phyloP scores from a whole-genome alignment of 2,113 vertebrate genomes.

The Xiphophorus maculatus region DNA sequence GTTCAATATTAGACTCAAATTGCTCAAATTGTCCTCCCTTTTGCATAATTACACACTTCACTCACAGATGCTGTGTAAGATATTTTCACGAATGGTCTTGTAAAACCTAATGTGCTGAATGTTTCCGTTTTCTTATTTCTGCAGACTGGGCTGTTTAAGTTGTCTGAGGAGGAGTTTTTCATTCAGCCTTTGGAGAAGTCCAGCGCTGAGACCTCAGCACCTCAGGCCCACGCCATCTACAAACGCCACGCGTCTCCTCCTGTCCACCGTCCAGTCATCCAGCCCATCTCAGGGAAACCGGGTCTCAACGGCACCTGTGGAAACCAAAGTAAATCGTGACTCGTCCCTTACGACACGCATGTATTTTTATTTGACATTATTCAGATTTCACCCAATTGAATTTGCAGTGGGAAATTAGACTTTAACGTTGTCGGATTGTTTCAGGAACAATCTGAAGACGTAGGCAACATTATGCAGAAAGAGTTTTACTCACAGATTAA shows the following conservation, averaged over 20 bases:
- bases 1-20: too few species aligned
- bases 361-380: background rate
- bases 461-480: background rate
- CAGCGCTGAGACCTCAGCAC: conserved; percentile 35
- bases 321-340: conserved; percentile 66
- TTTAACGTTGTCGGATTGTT: too few species aligned
- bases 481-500: background rate
- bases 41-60: too few species aligned
- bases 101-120: background rate
- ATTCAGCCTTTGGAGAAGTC: conserved; percentile 85
- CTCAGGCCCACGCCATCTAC: conserved; percentile 89
- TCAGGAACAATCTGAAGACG: background rate
- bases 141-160: conserved; percentile 90
- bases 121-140: conserved; percentile 12
- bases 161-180: conserved; percentile 89
- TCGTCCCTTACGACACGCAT: background rate
- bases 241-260: conserved; percentile 76
- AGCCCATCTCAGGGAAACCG: conserved; percentile 57
- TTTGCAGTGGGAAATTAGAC: background rate
- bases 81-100: background rate
- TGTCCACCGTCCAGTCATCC: conserved; percentile 7
- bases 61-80: background rate
- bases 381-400: background rate
- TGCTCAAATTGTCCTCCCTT: too few species aligned
- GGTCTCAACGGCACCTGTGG: conserved; percentile 69